Conservation (phyloP, 2,113 vertebrate genomes). For the Tachysurus vachellii region DNA sequence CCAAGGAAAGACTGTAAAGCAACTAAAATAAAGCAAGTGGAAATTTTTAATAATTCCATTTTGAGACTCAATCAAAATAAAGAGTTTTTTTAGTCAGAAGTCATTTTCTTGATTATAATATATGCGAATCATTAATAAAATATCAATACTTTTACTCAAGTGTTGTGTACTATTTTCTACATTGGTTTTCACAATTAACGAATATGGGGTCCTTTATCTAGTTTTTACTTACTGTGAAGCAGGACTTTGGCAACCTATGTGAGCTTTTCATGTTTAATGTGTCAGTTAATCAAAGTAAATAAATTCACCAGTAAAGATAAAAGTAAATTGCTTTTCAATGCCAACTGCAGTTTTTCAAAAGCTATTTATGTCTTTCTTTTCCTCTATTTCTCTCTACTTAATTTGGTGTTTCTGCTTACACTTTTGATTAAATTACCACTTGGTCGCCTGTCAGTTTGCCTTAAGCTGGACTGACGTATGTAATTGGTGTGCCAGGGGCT, state of each 20-base stretch:
- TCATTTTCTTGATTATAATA: not conserved
- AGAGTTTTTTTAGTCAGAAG: not conserved
- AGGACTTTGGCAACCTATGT: not conserved
- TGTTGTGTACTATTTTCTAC: not conserved
- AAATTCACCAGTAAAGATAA: not conserved
- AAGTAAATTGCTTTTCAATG: not conserved
- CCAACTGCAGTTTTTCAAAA: not conserved
- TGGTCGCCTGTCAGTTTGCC: not conserved
- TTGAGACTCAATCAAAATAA: not conserved
- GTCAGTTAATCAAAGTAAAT: not conserved
- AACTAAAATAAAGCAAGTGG: not conserved
- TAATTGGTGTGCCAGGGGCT: not conserved
- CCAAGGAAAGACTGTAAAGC: not conserved
- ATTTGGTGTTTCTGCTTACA: not conserved
- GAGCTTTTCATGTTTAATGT: not conserved
- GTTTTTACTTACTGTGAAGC: not conserved
- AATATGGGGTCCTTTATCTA: not conserved
- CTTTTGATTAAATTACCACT: not conserved
- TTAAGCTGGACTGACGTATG: constrained; percentile 4
- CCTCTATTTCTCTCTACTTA: not conserved
- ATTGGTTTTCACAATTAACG: not conserved
- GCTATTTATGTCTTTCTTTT: not conserved
- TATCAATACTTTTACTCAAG: not conserved
- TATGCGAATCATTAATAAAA: not conserved
- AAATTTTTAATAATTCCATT: not conserved